Percentiles rank a stretch among this genome's conserved stretches.
These are phyloP conservation scores for Odontamblyopus lacepedii DNA, from an alignment of 2,797 vertebrate species.

Conservation along the genomic window DNA sequence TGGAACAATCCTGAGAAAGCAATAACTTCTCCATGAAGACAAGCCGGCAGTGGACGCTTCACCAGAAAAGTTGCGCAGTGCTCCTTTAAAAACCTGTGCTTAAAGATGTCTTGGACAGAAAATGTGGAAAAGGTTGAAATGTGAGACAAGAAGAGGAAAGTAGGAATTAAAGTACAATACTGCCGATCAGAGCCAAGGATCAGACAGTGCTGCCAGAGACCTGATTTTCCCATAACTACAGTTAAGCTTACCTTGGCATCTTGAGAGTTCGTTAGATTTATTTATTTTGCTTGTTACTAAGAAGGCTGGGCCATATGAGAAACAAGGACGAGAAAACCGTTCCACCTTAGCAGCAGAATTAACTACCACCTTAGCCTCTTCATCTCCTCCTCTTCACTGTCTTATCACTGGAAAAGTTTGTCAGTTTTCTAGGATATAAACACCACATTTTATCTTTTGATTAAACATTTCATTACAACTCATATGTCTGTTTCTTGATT, in stretches of 20 bases:
- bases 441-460: too few relatives aligned
- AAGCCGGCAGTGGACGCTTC: too few relatives aligned
- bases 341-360: neutral
- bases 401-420: neutral
- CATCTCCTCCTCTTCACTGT: neutral
- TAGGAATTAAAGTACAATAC: neutral
- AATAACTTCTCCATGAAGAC: too few relatives aligned
- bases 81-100: neutral
- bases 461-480: too few relatives aligned
- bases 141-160: neutral
- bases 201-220: neutral
- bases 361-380: neutral
- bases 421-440: too few relatives aligned
- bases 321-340: neutral
- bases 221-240: constrained; percentile 1
- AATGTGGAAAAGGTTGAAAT: constrained; percentile 5
- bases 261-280: neutral
- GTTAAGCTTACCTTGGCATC: neutral
- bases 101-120: neutral
- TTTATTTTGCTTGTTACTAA: neutral
- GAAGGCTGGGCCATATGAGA: neutral
- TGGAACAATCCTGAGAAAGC: too few relatives aligned
- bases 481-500: too few relatives aligned
- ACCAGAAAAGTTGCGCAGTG: too few relatives aligned
- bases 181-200: neutral